Conservation (phyloP, 2,888 invertebrate species). For the Eupeodes luniger region DNA sequence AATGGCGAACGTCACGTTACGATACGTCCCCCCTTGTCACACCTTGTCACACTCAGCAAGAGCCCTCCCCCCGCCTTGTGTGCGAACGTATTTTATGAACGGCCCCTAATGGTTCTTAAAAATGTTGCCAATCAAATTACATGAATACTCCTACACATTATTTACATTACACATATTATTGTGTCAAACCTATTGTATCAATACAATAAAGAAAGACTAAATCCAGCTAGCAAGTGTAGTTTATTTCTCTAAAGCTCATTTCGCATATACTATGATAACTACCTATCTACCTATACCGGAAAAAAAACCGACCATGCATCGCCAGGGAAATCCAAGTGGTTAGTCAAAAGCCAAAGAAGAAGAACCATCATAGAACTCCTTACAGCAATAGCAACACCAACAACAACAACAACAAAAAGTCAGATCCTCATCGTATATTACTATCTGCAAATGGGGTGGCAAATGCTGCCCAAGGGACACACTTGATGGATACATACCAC, state of each 20-base stretch:
- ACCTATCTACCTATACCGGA: background rate
- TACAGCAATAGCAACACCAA: background rate
- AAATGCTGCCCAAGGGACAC: slow-evolving; percentile 84
- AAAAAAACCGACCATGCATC: slow-evolving; percentile 62
- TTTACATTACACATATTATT: too few relatives aligned
- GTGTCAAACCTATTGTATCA: too few relatives aligned
- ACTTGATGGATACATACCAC: slow-evolving; percentile 83
- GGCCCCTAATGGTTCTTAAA: too few relatives aligned
- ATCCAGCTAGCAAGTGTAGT: slow-evolving; percentile 67
- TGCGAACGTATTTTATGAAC: too few relatives aligned
- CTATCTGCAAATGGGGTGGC: slow-evolving; percentile 82
- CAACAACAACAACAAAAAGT: slow-evolving; percentile 26
- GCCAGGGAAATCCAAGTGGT: slow-evolving; percentile 73
- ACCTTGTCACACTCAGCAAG: too few relatives aligned
- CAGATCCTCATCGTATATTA: slow-evolving; percentile 77
- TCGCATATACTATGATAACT: background rate
- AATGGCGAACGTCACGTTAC: too few relatives aligned
- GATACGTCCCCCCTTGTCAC: too few relatives aligned
- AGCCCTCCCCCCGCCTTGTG: too few relatives aligned
- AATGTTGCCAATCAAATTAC: too few relatives aligned
- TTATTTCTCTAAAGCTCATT: background rate
- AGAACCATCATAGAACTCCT: slow-evolving; percentile 15
- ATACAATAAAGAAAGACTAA: slow-evolving; percentile 5
- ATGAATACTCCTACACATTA: too few relatives aligned
- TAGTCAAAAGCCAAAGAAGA: slow-evolving; percentile 54